These are phyloP conservation scores for Chaunax sp. DNA, from an alignment of 2,797 vertebrate species.

Conservation along the genomic window DNA sequence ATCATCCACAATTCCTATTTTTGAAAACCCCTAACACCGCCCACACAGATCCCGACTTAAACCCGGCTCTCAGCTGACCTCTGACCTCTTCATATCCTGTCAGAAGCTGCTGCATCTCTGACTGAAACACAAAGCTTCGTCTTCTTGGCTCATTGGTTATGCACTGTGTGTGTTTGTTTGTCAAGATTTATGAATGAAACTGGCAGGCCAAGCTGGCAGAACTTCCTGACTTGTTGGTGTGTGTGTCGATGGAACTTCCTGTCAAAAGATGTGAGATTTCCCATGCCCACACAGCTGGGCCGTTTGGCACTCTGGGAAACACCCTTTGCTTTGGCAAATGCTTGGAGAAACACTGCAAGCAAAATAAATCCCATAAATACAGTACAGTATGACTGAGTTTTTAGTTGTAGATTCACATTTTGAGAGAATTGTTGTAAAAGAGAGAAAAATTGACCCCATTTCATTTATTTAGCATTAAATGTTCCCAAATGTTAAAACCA, in stretches of 20 bases:
- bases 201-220: conserved; percentile 43
- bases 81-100: conserved; percentile 61
- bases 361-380: conserved; percentile 11
- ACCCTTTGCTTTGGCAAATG: conserved; percentile 32
- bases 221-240: conserved; percentile 63
- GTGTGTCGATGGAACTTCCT: conserved; percentile 69
- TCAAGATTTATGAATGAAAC: conserved; percentile 77
- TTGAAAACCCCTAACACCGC: conserved; percentile 37
- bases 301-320: conserved; percentile 53
- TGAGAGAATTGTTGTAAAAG: not conserved
- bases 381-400: not conserved
- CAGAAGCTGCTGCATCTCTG: conserved; percentile 41
- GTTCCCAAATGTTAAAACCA: not conserved
- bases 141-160: conserved; percentile 27
- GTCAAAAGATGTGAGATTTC: conserved; percentile 72
- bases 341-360: conserved; percentile 22
- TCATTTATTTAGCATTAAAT: conserved; percentile 15
- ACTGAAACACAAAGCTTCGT: conserved; percentile 21
- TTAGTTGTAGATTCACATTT: not conserved
- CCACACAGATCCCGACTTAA: conserved; percentile 35
- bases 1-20: conserved; percentile 42
- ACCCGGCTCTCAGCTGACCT: conserved; percentile 34
- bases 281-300: conserved; percentile 66
- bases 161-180: conserved; percentile 32
- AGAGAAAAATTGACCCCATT: not conserved